These are phyloP conservation scores for Calephelis virginiensis DNA, from an alignment of 1,140 invertebrate genomes.

Conservation along the genomic window DNA sequence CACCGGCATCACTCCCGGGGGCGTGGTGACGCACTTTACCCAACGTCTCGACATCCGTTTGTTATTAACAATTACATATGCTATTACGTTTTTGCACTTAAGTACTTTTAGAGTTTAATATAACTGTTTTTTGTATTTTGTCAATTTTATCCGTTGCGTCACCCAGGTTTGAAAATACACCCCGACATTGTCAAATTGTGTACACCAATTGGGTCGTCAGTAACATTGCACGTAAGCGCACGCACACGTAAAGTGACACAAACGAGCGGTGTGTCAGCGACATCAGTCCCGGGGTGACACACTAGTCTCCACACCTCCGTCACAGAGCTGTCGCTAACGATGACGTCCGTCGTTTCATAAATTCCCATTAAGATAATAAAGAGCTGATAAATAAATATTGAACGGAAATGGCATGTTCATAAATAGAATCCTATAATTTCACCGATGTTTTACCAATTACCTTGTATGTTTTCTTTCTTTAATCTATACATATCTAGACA, in stretches of 20 bases:
- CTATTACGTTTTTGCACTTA: too few relatives aligned
- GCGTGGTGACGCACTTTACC: too few relatives aligned
- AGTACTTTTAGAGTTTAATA: too few relatives aligned
- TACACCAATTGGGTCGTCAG: neutral
- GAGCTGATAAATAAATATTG: constrained; percentile 49
- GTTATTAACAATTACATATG: too few relatives aligned
- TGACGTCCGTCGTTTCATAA: constrained; percentile 54
- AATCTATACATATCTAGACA: too few relatives aligned
- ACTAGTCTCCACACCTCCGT: constrained; percentile 31
- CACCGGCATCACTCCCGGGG: too few relatives aligned
- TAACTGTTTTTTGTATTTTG: neutral
- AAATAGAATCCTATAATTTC: constrained; percentile 44
- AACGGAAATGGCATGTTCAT: constrained; percentile 27
- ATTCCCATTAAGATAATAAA: constrained; percentile 56
- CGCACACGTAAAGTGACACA: constrained; percentile 35
- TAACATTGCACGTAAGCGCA: constrained; percentile 23
- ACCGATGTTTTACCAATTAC: too few relatives aligned
- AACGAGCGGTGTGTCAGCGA: constrained; percentile 28
- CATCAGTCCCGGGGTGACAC: constrained; percentile 36
- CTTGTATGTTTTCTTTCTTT: too few relatives aligned
- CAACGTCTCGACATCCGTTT: too few relatives aligned
- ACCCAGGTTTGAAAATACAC: neutral
- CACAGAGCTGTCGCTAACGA: constrained; percentile 36
- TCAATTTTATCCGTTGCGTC: too few relatives aligned
- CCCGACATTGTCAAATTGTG: neutral